Conservation (phyloP, 1,140 invertebrate genomes). For the Zaprionus ghesquierei region DNA sequence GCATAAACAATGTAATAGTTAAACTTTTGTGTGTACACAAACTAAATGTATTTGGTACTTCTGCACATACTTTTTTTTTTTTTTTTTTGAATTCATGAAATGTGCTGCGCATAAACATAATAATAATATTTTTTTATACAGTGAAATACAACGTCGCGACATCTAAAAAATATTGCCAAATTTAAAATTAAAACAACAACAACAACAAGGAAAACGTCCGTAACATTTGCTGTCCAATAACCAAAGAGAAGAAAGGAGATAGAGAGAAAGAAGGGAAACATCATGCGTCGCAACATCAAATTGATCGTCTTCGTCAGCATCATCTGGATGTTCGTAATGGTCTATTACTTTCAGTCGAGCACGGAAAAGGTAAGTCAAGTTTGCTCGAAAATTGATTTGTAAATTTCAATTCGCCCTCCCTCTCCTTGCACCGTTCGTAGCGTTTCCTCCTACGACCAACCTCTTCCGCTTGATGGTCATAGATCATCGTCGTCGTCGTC, state of each 20-base stretch:
- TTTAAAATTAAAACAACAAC: neutral
- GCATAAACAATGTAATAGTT: too few species aligned
- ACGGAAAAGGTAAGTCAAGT: slow-evolving; percentile 77
- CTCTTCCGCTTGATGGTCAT: slow-evolving; percentile 40
- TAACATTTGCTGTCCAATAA: slow-evolving; percentile 22
- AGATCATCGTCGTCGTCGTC: too few species aligned
- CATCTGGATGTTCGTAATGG: slow-evolving; percentile 82
- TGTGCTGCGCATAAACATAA: too few species aligned
- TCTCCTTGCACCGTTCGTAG: too few species aligned
- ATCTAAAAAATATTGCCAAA: slow-evolving; percentile 49
- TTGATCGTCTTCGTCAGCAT: slow-evolving; percentile 80
- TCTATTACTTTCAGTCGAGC: slow-evolving; percentile 81
- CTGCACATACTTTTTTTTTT: too few species aligned
- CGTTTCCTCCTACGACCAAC: slow-evolving; percentile 12
- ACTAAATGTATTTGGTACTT: too few species aligned
- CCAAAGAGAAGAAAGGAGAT: neutral
- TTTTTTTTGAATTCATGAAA: too few species aligned
- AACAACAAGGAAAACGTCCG: slow-evolving; percentile 45
- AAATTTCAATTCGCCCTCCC: slow-evolving; percentile 7
- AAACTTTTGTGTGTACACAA: too few species aligned
- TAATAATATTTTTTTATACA: too few species aligned
- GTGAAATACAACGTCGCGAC: slow-evolving; percentile 44
- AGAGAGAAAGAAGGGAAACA: slow-evolving; percentile 30
- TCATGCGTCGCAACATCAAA: slow-evolving; percentile 82
- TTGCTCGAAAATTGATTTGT: slow-evolving; percentile 8